Percentiles rank a stretch among this genome's conserved stretches.
These are phyloP conservation scores for Tenebrosternarchus preto DNA, from an alignment of 2,113 vertebrate genomes.

Conservation along the genomic window DNA sequence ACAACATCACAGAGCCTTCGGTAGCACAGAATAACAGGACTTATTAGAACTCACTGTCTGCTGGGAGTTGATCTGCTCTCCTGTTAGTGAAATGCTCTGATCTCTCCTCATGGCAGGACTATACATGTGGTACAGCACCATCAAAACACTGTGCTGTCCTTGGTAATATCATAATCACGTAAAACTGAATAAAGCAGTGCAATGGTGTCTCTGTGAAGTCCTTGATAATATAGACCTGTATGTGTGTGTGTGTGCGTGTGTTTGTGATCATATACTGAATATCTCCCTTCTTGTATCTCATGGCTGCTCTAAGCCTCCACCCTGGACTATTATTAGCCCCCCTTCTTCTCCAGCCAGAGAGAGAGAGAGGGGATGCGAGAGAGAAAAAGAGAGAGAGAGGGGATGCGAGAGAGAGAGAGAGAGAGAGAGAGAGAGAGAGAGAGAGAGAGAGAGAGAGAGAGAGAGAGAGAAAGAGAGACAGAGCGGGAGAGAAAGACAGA, in stretches of 20 bases:
- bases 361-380: background rate
- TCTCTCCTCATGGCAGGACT: background rate
- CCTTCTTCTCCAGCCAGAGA: slow-evolving; percentile 59
- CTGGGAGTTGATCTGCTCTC: background rate
- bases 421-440: slow-evolving; percentile 15
- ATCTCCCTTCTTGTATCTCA: slow-evolving; percentile 51
- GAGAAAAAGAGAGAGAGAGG: background rate
- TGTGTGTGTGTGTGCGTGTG: slow-evolving; percentile 1
- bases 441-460: slow-evolving; percentile 35
- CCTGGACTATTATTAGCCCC: slow-evolving; percentile 69
- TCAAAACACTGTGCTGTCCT: slow-evolving; percentile 20
- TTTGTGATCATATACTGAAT: slow-evolving; percentile 19
- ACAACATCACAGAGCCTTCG: background rate
- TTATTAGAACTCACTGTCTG: background rate
- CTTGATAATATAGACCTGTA: background rate
- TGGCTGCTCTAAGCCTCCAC: slow-evolving; percentile 54
- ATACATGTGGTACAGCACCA: slow-evolving; percentile 20
- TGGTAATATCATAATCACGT: slow-evolving; percentile 7
- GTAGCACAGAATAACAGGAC: background rate
- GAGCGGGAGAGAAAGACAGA: slow-evolving; percentile 1
- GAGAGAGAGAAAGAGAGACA: background rate
- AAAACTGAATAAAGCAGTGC: background rate
- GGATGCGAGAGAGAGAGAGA: too few species aligned
- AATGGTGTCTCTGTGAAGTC: background rate
- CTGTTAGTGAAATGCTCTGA: slow-evolving; percentile 19